phyloP scores from a whole-genome alignment of 2,797 vertebrate species.

The Adelosebastes latens region DNA sequence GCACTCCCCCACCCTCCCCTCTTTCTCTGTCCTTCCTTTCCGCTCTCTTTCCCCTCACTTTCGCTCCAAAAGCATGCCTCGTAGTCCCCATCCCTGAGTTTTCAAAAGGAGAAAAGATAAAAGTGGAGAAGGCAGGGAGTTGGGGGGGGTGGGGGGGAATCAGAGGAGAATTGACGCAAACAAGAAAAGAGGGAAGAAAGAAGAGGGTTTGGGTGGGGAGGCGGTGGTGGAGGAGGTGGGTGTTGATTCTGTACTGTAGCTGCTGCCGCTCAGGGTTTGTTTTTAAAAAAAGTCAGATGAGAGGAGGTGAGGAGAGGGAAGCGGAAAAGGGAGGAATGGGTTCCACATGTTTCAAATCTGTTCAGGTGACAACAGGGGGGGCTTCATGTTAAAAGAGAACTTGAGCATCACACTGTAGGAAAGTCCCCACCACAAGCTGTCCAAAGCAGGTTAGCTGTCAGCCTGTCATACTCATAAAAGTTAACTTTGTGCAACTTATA shows the following conservation, averaged over 20 bases:
- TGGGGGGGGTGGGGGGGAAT: conserved; percentile 36
- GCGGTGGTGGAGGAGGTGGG: not conserved
- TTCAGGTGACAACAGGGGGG: conserved; percentile 44
- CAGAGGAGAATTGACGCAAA: conserved; percentile 72
- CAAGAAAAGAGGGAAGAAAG: conserved; percentile 68
- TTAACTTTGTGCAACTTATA: not conserved
- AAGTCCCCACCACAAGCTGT: not conserved
- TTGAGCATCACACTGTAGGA: conserved; percentile 2
- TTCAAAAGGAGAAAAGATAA: conserved; percentile 82
- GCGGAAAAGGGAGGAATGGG: conserved; percentile 73
- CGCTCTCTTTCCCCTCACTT: conserved; percentile 64
- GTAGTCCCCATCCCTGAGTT: conserved; percentile 74
- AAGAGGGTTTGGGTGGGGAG: conserved; percentile 27
- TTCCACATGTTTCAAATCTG: conserved; percentile 83
- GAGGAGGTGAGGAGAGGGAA: conserved; percentile 57
- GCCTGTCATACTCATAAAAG: not conserved
- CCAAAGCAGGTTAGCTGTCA: conserved; percentile 15
- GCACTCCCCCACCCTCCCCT: conserved; percentile 27
- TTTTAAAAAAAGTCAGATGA: conserved; percentile 61
- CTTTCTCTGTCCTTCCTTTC: conserved; percentile 62
- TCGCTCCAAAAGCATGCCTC: conserved; percentile 80
- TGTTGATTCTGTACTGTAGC: conserved; percentile 61
- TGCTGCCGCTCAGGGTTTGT: conserved; percentile 60
- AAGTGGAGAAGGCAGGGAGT: conserved; percentile 70
- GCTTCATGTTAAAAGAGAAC: conserved; percentile 18